phyloP scores from a whole-genome alignment of 2,888 invertebrate genomes.

The Lutraria lutraria region DNA sequence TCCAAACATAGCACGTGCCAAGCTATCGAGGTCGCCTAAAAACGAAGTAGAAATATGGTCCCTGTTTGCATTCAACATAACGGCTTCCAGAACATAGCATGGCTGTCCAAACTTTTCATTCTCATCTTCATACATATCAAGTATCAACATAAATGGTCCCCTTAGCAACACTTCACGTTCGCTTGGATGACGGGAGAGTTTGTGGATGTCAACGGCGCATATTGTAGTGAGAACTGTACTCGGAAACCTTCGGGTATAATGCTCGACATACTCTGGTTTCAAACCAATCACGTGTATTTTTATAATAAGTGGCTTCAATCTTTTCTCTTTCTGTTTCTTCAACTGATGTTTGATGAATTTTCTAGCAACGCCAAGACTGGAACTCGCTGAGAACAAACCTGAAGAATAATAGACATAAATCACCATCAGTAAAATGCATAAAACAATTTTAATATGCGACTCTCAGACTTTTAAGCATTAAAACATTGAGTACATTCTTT shows the following conservation, averaged over 20 bases:
- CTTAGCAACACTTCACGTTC: constrained; percentile 72
- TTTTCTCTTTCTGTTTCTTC: constrained; percentile 35
- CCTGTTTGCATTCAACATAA: constrained; percentile 73
- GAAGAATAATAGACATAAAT: background rate
- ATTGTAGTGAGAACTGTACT: constrained; percentile 68
- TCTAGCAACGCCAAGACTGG: constrained; percentile 49
- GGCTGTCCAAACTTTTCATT: constrained; percentile 35
- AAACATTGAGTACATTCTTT: too few relatives aligned
- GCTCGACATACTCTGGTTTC: constrained; percentile 64
- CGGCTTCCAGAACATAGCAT: constrained; percentile 65
- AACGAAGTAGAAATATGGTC: constrained; percentile 70
- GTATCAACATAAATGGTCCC: constrained; percentile 67
- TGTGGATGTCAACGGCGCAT: constrained; percentile 72
- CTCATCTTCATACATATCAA: constrained; percentile 61
- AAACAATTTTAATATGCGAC: too few relatives aligned
- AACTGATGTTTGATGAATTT: constrained; percentile 60
- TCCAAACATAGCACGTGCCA: constrained; percentile 69
- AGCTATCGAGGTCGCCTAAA: constrained; percentile 62
- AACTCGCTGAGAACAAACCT: constrained; percentile 66
- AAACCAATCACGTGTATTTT: constrained; percentile 72
- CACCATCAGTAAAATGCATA: background rate
- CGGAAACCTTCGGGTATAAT: constrained; percentile 66
- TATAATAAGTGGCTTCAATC: constrained; percentile 57
- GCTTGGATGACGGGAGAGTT: constrained; percentile 61
- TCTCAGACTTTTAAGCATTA: too few relatives aligned